phyloP scores from a whole-genome alignment of 2,113 vertebrate species.

The Camelus dromedarius region DNA sequence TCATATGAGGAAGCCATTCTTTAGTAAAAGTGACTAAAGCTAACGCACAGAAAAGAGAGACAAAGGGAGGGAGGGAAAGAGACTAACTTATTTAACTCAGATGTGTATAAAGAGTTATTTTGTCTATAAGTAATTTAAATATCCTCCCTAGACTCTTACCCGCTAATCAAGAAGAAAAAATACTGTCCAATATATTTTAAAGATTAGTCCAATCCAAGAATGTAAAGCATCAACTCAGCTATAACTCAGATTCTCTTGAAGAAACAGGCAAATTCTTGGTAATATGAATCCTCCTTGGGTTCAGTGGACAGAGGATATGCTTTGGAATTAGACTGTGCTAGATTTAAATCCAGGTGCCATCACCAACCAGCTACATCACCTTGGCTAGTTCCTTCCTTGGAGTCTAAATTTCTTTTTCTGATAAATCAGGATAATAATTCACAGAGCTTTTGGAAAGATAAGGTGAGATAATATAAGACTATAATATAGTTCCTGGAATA shows the following conservation, averaged over 20 bases:
- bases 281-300: background rate
- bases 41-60: background rate
- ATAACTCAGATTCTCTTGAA: background rate
- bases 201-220: background rate
- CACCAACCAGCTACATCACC: background rate
- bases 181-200: background rate
- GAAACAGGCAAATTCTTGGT: background rate
- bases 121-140: background rate
- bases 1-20: background rate
- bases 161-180: background rate
- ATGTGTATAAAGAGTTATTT: background rate
- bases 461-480: background rate
- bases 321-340: background rate
- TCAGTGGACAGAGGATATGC: background rate
- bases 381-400: background rate
- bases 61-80: background rate
- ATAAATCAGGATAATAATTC: background rate
- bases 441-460: background rate
- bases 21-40: background rate
- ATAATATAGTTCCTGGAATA: background rate
- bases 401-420: background rate
- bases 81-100: background rate
- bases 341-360: background rate
- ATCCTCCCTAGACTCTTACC: background rate
- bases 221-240: background rate